Conservation (phyloP, 2,797 vertebrate species). For the Numenius phaeopus region DNA sequence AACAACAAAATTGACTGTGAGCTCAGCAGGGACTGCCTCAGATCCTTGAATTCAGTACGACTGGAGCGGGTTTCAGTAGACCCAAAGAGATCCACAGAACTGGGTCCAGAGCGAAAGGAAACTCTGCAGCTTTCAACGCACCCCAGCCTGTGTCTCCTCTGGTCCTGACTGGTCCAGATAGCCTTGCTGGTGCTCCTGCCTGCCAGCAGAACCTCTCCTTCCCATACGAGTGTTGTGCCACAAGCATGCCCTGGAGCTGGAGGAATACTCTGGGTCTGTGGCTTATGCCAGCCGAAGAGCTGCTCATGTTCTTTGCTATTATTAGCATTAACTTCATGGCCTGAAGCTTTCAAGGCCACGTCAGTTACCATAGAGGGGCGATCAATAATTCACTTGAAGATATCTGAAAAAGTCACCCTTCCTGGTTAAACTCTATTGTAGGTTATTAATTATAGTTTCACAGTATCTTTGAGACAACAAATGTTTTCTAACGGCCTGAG, state of each 20-base stretch:
- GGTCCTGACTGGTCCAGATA: not conserved
- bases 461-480: not conserved
- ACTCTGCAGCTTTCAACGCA: not conserved
- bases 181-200: not conserved
- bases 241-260: not conserved
- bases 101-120: not conserved
- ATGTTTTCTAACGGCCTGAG: not conserved
- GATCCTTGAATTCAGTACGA: not conserved
- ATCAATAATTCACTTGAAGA: constrained; percentile 44
- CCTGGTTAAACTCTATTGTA: not conserved
- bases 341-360: not conserved
- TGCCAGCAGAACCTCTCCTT: not conserved
- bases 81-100: not conserved
- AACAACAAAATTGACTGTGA: not conserved
- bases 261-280: not conserved
- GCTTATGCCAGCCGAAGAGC: not conserved
- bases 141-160: not conserved
- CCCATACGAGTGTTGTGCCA: accelerated
- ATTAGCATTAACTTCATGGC: not conserved
- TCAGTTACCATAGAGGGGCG: not conserved
- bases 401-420: not conserved
- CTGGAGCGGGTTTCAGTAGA: not conserved
- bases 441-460: not conserved
- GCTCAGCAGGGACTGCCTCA: not conserved
- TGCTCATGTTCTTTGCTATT: not conserved